Evolutionary conservation across 1,140 invertebrate genomes (phyloP), one percentile per base, ranked within the genome.

Genomic region (Ceratina japonica): DNA sequence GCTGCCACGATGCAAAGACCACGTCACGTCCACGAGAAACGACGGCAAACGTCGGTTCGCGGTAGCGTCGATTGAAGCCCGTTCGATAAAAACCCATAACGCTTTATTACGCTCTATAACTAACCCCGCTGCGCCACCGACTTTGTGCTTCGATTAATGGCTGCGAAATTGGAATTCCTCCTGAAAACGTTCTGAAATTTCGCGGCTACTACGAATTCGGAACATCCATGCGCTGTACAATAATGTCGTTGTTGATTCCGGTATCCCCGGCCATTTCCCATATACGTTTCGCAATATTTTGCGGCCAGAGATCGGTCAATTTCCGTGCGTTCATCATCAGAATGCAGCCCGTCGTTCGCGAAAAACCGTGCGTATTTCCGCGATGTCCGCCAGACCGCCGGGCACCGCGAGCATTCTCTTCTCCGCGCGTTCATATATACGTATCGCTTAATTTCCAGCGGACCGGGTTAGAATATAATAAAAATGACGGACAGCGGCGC

Each of bases 1-100:
- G 81, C 83, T 86, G 84, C 83, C 84, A 85, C 79, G 80, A 85
- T 62, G 62, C 75, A 72, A 82, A 85, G 83, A 85, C 84, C 71
- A n/a, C n/a, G 80, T 82, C 83, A 84, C 58, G 84, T 85, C 83
- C 73, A 65, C 63, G 49, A 58, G 71, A 75, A 86, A 82, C 75
- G 72, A 54, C 69, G 80, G 61, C 56, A 61, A 62, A 58, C 66
- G 58, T 52, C 24, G 49, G 44, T 44, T 37, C 52, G 37, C 75
- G 51, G 51, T 62, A 56, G 71, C 56, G 75, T 61, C 79, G 79
- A 85, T 85, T 81, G 74, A 81, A 58, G 80, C 64, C 49, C 70
- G 80, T 66, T 68, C 79, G 79, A 72, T 59, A 78, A 80, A 85
- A 84, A 56, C 83, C 52, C 65, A 1, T 4, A 68, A 80, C 74